Base-by-base conservation (phyloP, 2,888 invertebrate species). In the Cryptocheilus praepositus region DNA sequence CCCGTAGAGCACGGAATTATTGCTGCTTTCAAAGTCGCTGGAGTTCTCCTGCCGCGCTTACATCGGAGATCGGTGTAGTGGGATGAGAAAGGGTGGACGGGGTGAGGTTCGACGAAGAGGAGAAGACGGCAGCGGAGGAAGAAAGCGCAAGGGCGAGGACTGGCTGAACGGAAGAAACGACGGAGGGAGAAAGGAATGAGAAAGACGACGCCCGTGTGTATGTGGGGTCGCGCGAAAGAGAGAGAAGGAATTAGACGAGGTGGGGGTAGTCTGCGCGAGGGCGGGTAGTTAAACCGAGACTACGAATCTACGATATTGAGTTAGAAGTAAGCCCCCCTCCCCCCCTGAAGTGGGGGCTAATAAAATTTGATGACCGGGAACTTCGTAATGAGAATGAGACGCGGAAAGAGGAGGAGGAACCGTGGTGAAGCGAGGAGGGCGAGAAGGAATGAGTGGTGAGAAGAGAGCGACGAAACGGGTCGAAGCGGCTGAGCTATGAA, bases 351-450 rank as follows among this genome's bases (percentile, higher is more conserved):
- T 83, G 80, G 83, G 64, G 82, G 85, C 84, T 87, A 86, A 88
- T 87, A 87, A 87, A 86, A 88, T 87, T 87, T 87, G 85, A 88
- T 86, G 87, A 86, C 83, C 85, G 81, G 83, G 84, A 87, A 87
- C 82, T 86, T 86, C 79, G 83, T 86, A 86, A 87, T 85, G 86
- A 86, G 84, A 86, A 85, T 77, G 80, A 82, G 84, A 80, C 73
- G 76, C 70, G 77, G 69, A 61, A 66, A 63, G 71, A 63, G 76
- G 49, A 62, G 28, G 43, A 49, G 44, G 16, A 55, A 15, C n/a
- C 54, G 58, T 54, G 46, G 8, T n/a, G 49, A 15, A 49, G 22
- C 21, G 16, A n/a, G 59, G 21, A 16, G 22, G n/a, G 19, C 13
- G 25, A 19, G 28, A 51, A 25, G 28, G 51, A 16, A 43, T 46